Evolutionary conservation across 2,797 vertebrate species (phyloP), one percentile per base, ranked within the genome.

Genomic region (Neopelma chrysocephalum): DNA sequence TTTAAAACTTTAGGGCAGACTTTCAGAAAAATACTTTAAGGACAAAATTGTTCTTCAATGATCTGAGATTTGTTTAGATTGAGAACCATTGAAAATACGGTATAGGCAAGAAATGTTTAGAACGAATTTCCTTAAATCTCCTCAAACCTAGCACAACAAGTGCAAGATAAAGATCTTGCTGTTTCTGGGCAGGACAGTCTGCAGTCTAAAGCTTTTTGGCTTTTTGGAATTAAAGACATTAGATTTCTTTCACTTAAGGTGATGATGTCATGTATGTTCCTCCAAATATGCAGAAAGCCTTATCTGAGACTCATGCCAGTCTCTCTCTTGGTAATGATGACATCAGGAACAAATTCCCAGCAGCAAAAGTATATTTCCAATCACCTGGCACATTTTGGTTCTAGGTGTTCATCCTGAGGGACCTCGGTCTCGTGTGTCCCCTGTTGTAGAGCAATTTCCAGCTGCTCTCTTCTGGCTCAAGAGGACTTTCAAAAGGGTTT

Each of bases 391-490:
- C 19, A 4, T 57, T 69, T 57, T 21, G 2, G 10, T 40, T 88
- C 51, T 42, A 66, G 66, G 34, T 11, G 29, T 61, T 82, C 21
- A 53, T 56, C 25, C 17, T 15, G 19, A 58, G 25, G 14, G 8
- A 31, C 17, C 27, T 78, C 1, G 0, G 1, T 29, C 5, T n/a
- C 25, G 18, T 2, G 6, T 3, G 11, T 78, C 1, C 6, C 5
- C 29, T 2, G 0, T 1, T n/a, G 25, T 6, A 65, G 34, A 75
- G 40, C 15, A 40, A 53, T 0, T 1, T 36, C 5, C 27, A 43
- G 22, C 42, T 51, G 15, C 19, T 53, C 5, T 69, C 19, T 84
- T 84, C 73, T 64, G 69, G 20, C 45, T 75, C 43, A 70, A 31
- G 48, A 78, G 32, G 7, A 26, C n/a, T 38, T 87, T 65, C 27